A percentile compares a stretch with the other conserved stretches of the same genome.
phyloP scores from a whole-genome alignment of 2,797 vertebrate genomes.

The Dicrostonyx torquatus region DNA sequence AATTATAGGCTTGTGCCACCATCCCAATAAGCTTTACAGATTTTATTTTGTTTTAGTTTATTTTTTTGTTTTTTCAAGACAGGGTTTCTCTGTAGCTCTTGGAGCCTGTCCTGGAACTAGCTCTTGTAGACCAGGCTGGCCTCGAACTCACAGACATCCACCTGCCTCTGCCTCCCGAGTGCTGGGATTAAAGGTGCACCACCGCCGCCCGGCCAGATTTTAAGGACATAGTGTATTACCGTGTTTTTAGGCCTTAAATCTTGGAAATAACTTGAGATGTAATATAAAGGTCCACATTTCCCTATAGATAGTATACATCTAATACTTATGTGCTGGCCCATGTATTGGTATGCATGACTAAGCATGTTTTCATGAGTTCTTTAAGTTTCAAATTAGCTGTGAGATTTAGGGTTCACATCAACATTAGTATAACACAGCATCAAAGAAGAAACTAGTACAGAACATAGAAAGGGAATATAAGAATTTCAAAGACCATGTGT shows the following conservation, averaged over 20 bases:
- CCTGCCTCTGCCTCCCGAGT: no score
- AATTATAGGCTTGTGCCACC: background rate
- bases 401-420: constrained; percentile 9
- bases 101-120: no score
- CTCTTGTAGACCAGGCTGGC: no score
- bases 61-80: no score
- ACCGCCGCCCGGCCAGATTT: no score
- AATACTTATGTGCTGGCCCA: background rate
- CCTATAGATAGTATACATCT: background rate
- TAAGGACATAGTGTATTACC: background rate
- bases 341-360: background rate
- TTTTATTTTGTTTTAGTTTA: no score
- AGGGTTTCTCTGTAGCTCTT: no score
- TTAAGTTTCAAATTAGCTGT: constrained; percentile 38
- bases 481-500: background rate
- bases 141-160: no score
- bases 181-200: no score
- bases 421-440: background rate
- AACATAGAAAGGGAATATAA: background rate
- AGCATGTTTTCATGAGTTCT: constrained; percentile 27
- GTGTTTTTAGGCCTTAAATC: background rate
- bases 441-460: constrained; percentile 45
- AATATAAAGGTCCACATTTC: background rate
- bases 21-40: background rate
- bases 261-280: constrained; percentile 45